Conservation (phyloP, 2,888 invertebrate species). For the Diarsia rubi region DNA sequence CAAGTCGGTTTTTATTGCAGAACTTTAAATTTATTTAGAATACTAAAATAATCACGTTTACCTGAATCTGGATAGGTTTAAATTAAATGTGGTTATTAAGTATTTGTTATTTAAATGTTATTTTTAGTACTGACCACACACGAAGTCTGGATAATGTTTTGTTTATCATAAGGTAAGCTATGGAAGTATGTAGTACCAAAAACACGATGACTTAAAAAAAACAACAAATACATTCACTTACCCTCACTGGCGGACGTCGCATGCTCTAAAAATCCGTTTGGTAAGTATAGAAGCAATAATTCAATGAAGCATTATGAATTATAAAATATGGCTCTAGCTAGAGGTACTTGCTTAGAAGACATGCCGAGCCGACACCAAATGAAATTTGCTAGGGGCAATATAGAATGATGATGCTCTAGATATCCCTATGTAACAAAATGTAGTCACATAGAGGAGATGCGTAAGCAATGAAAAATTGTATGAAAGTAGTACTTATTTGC, state of each 20-base stretch:
- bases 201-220: neutral
- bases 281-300: neutral
- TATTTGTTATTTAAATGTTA: slow-evolving; percentile 3
- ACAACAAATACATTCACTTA: neutral
- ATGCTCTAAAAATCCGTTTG: neutral
- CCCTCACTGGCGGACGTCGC: neutral
- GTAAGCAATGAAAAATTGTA: neutral
- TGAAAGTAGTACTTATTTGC: neutral
- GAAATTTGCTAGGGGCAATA: too few relatives aligned
- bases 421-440: neutral
- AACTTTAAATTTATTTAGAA: neutral
- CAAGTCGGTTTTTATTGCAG: neutral
- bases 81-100: neutral
- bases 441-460: neutral
- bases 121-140: slow-evolving; percentile 8
- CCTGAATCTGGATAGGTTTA: neutral
- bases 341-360: too few relatives aligned
- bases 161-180: neutral
- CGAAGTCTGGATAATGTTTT: neutral
- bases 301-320: too few relatives aligned
- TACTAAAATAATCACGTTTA: slow-evolving; percentile 19
- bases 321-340: neutral
- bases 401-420: neutral
- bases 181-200: neutral
- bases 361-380: too few relatives aligned